Evolutionary conservation across 2,113 vertebrate genomes (phyloP), one percentile per base, ranked within the genome.

Genomic region (Orycteropus afer): DNA sequence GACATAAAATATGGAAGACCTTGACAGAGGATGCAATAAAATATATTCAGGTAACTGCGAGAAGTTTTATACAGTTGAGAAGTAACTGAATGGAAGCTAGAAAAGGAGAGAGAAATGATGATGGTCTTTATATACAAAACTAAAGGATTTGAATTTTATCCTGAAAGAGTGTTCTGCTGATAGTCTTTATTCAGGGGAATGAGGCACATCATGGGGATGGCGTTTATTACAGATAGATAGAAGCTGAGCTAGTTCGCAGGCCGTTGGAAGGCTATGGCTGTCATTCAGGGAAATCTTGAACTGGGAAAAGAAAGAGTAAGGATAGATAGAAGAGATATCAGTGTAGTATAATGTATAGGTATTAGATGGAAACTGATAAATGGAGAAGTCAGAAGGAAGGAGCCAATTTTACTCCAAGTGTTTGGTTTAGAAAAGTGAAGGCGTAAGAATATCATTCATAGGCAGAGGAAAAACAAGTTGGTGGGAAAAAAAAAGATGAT

Each of bases 191-290:
- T 40, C n/a, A 51, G 1, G 29, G 2, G 4, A 77, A 42, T n/a
- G 34, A 81, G 40, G 8, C 34, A 22, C 37, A 47, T 34, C 34
- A 53, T 3, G 37, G 4, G 15, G 45, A 13, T 22, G 32, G 17
- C 9, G 25, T 87, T 84, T 69, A 8, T 20, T 40, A 14, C 17
- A 73, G 40, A 32, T 22, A 23, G 3, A 40, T 1, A 23, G 34
- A 82, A 47, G 45, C 34, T 42, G 23, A 42, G 18, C 8, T 20
- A 51, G 27, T 6, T 6, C 37, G 13, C 0, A 55, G 1, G 7
- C 13, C 25, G 3, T 15, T 59, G 15, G 80, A 78, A 67, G 4
- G 3, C n/a, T 25, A 45, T 0, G 3, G 34, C 4, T 32, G 2
- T 5, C 40, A 49, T 32, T 13, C 18, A 55, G 7, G 13, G n/a